Conservation (phyloP, 1,140 invertebrate genomes). For the Eufriesea mexicana region DNA sequence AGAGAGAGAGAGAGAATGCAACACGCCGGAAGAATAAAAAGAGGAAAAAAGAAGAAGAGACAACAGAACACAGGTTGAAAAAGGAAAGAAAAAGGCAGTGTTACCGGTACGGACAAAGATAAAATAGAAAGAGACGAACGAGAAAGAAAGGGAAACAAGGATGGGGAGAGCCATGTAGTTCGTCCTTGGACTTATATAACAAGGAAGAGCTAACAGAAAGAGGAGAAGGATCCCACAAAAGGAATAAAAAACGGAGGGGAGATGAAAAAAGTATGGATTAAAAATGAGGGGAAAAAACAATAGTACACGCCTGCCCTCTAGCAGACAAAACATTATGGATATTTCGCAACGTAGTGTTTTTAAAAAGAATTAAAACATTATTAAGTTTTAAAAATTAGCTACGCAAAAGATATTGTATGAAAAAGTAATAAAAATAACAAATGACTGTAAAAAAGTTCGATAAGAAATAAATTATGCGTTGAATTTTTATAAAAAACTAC, state of each 20-base stretch:
- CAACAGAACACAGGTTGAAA: constrained; percentile 25
- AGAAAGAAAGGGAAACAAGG: background rate
- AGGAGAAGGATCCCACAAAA: constrained; percentile 36
- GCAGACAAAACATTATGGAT: constrained; percentile 23
- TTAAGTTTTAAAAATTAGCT: background rate
- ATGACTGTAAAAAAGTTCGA: background rate
- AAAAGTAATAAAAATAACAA: too few relatives aligned
- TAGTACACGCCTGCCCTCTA: background rate
- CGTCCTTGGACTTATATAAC: constrained; percentile 71
- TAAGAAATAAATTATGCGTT: background rate
- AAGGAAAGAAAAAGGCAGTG: constrained; percentile 4
- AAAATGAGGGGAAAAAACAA: constrained; percentile 47
- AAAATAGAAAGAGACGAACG: background rate
- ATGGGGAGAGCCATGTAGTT: constrained; percentile 11
- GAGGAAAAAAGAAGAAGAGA: constrained; percentile 12
- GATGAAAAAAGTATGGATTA: constrained; percentile 41
- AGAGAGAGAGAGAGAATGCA: background rate
- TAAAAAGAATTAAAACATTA: background rate
- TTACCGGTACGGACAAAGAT: constrained; percentile 6
- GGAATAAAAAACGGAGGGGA: constrained; percentile 17
- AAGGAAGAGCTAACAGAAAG: constrained; percentile 60
- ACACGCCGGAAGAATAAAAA: constrained; percentile 13
- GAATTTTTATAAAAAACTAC: background rate
- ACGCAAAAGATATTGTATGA: background rate
- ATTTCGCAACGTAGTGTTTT: background rate